Base-by-base conservation (phyloP, 2,888 invertebrate species). In the Gymnoscelis rufifasciata region DNA sequence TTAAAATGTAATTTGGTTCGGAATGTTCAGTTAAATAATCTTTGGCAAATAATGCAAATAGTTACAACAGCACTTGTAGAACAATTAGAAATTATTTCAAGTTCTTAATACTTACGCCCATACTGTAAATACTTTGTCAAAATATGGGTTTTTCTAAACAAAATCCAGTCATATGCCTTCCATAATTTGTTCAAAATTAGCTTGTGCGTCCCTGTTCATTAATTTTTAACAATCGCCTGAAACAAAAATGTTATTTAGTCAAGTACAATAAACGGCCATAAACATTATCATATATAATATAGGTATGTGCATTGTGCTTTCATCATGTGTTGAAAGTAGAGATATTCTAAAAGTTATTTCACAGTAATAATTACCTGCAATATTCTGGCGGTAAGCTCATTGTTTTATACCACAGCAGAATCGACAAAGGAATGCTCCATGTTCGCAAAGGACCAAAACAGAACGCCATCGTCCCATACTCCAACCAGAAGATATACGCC, bases 401-500 rank as follows among this genome's bases (percentile, higher is more conserved):
- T 6, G 90, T 90, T 62, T 90, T 90, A 68, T 91, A 91, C 92
- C 93, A 94, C 47, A 94, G 68, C 48, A 91, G 67, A 37, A 92
- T 64, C 49, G 93, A 93, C 52, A 95, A 74, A 37, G 92, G 67
- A 39, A 95, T 84, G 42, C 94, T 93, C 93, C 95, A 96, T 0
- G 94, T 94, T 59, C 95, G 88, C 38, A 96, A 79, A 0, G 95
- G 95, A 38, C 95, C 94, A 51, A 95, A 81, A 42, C 95, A 56
- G 51, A 94, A 91, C 0, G 95, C 93, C 69, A 94, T 73, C 0
- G 92, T 92, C 7, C 95, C 95, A 79, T 96, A 95, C 10, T 94
- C 94, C 57, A 93, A 70, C 91, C 93, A 94, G 70, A 95, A 95
- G 71, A 93, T 93, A 69, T 94, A 94, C 0, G 92, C 91, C 74